Evolutionary conservation across 2,888 invertebrate species (phyloP), one percentile per base, ranked within the genome.

Genomic region (Alcis repandata): DNA sequence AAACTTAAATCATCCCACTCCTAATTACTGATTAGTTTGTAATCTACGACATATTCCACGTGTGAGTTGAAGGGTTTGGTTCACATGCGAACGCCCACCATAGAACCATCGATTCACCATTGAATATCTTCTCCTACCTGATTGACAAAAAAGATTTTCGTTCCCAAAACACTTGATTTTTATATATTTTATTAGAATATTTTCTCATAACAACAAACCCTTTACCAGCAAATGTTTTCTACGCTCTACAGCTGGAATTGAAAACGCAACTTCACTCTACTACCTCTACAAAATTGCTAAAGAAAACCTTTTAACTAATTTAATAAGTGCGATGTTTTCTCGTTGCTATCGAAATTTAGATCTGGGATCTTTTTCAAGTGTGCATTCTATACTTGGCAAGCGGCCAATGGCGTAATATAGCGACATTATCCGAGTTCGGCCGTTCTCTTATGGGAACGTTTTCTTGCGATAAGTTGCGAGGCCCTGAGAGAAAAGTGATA

Each of bases 301-400:
- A 19, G 38, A 53, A 45, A 68, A 64, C 73, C 64, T 65, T 71
- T 61, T 61, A 70, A 72, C 76, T 80, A 80, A 80, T 81, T 77
- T 78, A 77, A 76, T 78, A 82, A 81, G 79, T 71, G 75, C 60
- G 68, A 63, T 67, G 58, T 72, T 77, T 73, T 70, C 72, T 67
- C 73, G 70, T 70, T 79, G 69, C 71, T 68, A 78, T 84, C 78
- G 76, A 74, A 77, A 81, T 82, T 81, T 79, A 71, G 71, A 80
- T 79, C 79, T 77, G 78, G 77, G 77, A 77, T 79, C 76, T 73
- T 73, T 78, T 73, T 73, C 74, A 74, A 51, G 43, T 76, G 77
- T 63, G 80, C 80, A 75, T 78, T 80, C 78, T 80, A 78, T 79
- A 70, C 19, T 75, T 87, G 86, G 88, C 84, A 69, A 49, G 32